A percentile compares a stretch with the other conserved stretches of the same genome.
phyloP scores from a whole-genome alignment of 2,797 vertebrate genomes.

The Martes flavigula region DNA sequence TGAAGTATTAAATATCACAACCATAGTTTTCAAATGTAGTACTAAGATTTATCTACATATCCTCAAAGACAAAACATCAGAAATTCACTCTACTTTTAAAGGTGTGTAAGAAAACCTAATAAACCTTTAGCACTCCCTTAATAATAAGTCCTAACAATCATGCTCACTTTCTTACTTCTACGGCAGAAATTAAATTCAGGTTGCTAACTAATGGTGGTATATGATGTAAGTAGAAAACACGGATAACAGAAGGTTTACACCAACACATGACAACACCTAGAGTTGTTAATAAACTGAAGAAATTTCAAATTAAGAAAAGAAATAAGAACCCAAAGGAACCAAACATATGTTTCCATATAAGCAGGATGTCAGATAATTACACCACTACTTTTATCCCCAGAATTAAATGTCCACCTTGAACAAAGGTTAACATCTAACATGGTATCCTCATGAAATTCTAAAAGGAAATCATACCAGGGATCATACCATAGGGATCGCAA shows the following conservation, averaged over 20 bases:
- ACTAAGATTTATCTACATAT: not conserved
- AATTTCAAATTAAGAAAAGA: not conserved
- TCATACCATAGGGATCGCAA: not conserved
- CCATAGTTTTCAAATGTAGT: not conserved
- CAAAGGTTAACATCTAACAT: conserved; percentile 20
- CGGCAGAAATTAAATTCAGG: not conserved
- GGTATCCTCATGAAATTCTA: not conserved
- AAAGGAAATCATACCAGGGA: not conserved
- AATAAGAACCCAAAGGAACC: not conserved
- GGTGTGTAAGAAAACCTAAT: not conserved
- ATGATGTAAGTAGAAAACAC: not conserved
- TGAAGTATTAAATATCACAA: not conserved
- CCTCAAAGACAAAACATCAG: not conserved
- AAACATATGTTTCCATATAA: not conserved
- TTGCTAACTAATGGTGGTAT: not conserved
- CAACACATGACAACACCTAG: not conserved
- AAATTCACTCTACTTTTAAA: not conserved
- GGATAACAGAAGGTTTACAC: not conserved
- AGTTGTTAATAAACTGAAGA: not conserved
- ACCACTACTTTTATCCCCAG: not conserved
- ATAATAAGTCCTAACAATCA: not conserved
- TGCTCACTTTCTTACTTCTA: not conserved
- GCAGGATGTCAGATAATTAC: not conserved
- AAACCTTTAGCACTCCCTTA: not conserved
- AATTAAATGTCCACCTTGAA: conserved; percentile 3